Conservation (phyloP, 2,113 vertebrate genomes). For the Sinocyclocheilus anophthalmus region DNA sequence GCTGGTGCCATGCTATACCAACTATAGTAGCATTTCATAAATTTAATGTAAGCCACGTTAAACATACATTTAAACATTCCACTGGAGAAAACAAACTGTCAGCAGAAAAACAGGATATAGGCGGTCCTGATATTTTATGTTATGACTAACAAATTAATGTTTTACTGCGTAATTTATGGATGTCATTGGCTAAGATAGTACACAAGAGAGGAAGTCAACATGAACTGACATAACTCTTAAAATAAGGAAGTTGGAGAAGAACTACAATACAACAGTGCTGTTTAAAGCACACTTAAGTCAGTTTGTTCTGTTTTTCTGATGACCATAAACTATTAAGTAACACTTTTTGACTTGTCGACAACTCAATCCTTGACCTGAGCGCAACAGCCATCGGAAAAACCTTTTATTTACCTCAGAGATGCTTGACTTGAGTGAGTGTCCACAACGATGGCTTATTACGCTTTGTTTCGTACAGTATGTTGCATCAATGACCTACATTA, state of each 20-base stretch:
- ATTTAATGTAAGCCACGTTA: neutral
- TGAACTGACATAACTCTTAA: conserved; percentile 9
- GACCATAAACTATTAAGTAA: neutral
- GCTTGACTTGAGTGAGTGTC: neutral
- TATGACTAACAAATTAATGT: conserved; percentile 2
- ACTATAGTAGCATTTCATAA: neutral
- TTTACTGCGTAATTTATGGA: conserved; percentile 25
- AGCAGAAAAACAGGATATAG: conserved; percentile 21
- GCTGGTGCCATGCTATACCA: neutral
- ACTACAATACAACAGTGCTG: neutral
- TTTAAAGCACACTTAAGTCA: neutral
- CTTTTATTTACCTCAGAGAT: conserved; percentile 22
- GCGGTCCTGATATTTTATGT: neutral
- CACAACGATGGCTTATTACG: neutral
- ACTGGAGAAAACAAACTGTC: neutral
- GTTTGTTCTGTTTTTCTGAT: neutral
- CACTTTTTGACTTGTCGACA: neutral
- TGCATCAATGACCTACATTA: neutral
- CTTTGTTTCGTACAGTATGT: neutral
- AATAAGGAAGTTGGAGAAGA: conserved; percentile 10
- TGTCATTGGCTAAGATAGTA: neutral
- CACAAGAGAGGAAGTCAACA: conserved; percentile 4
- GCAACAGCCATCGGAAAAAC: neutral
- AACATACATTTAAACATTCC: neutral
- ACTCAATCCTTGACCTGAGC: neutral